Evolutionary conservation across 2,888 invertebrate species (phyloP), one percentile per base, ranked within the genome.

Genomic region (Agrochola macilenta): DNA sequence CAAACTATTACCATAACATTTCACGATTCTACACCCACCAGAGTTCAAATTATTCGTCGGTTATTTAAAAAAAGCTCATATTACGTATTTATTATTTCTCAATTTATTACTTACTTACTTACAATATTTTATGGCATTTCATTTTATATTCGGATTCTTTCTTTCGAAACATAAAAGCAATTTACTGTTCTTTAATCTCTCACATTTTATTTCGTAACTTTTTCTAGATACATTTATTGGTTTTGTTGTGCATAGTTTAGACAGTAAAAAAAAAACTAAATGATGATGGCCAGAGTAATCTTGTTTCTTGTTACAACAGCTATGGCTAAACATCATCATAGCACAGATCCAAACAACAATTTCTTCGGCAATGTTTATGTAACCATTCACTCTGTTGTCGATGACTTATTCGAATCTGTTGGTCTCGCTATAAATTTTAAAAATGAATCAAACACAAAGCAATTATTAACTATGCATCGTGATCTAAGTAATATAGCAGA

Each of bases 371-470:
- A 82, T 70, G 82, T 87, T 4, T 88, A 89, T 58, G 74, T 78
- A 39, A 74, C 81, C 8, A 77, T 93, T 17, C 89, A 91, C 57
- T 58, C 26, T 8, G 35, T 78, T 35, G 7, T 78, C 17, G 90
- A 93, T 69, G 87, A 89, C 68, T 30, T 93, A 60, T 91, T 93
- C 35, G 70, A 84, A 17, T 74, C 71, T 12, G 74, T 93, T 14
- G 88, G 89, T 75, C 68, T 92, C 5, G 60, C 79, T 14, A 69
- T 80, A 35, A 83, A 86, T 20, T 88, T 91, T 58, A 72, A 76
- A n/a, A 74, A 87, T 43, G 54, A 78, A 39, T 54, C 76, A 0
- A 88, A 88, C 76, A 74, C 79, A 17, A 80, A 86, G 63, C 69
- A 78, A 11, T 74, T 92, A 14, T 63, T 91, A 54, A 79, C 78